Evolutionary conservation across 2,113 vertebrate species (phyloP), one percentile per base, ranked within the genome.

Genomic region (Rhynchomys soricoides): DNA sequence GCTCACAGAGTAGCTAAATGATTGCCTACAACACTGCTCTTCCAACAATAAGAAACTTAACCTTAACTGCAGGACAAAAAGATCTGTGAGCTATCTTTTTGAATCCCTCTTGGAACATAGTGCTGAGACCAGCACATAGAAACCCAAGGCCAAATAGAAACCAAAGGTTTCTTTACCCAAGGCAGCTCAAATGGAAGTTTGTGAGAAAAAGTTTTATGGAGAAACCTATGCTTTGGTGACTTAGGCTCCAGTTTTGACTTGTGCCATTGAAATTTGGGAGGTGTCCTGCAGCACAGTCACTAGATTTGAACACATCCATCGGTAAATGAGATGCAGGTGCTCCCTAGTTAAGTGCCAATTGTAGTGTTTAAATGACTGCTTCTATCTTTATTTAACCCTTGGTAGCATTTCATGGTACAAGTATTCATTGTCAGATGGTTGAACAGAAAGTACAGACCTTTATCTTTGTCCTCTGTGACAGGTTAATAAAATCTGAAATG

Each of bases 231-330:
- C 31, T 19, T 68, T 66, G 26, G 29, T 50, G 40, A 15, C 3
- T 2, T 29, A 45, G 22, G 3, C 26, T 34, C 29, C 16, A 86
- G 4, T 31, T 86, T 66, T 64, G 52, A 8, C 34, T 19, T 55
- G 31, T 37, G 2, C 9, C 78, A n/a, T 19, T 57, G 78, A 15
- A 26, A 15, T 52, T 52, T 79, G 3, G 16, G 31, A 52, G 7
- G 6, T 81, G 8, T 16, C 9, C 31, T 55, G 0, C 0, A 10
- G 15, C 31, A 37, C 6, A 50, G 55, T 52, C 16, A 8, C 16
- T 19, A 79, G 48, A 71, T 29, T 34, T 79, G 48, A 31, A 34
- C 29, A 78, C 3, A 31, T 19, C 45, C 74, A 48, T 50, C 45
- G 45, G 34, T 50, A 31, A 31, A 48, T 78, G 29, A 78, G 12